These are phyloP conservation scores for Cryptomyrus ogoouensis DNA, from an alignment of 2,113 vertebrate species.

Conservation along the genomic window DNA sequence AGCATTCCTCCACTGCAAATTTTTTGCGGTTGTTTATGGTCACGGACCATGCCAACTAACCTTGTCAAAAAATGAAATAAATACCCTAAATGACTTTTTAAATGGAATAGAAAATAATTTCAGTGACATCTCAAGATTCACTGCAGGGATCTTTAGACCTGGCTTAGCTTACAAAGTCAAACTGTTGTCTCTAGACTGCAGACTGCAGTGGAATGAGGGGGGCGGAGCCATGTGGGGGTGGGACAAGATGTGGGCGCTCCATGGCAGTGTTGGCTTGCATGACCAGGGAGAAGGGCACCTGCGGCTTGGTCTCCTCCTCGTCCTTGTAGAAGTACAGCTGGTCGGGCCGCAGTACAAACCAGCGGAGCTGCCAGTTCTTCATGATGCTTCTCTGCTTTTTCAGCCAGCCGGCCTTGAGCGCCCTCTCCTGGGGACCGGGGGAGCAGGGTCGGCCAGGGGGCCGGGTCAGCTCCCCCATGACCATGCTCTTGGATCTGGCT, in stretches of 20 bases:
- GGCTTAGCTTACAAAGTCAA: neutral
- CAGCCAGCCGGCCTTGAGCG: slow-evolving; percentile 82
- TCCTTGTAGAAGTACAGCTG: slow-evolving; percentile 91
- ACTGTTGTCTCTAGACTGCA: neutral
- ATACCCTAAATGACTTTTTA: neutral
- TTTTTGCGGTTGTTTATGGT: neutral
- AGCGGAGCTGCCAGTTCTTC: slow-evolving; percentile 90
- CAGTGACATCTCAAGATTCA: neutral
- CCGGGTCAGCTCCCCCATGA: slow-evolving; percentile 76
- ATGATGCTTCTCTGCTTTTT: slow-evolving; percentile 87
- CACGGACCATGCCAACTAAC: neutral
- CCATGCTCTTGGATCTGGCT: slow-evolving; percentile 91
- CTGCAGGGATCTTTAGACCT: neutral
- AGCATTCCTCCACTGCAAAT: neutral
- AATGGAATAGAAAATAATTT: neutral
- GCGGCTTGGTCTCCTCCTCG: slow-evolving; percentile 85
- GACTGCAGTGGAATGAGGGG: neutral
- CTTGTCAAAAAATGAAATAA: slow-evolving; percentile 6
- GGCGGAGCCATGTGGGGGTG: neutral
- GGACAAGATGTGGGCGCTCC: neutral
- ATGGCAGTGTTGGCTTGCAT: neutral
- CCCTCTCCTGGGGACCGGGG: slow-evolving; percentile 66
- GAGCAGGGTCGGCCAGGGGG: slow-evolving; percentile 58
- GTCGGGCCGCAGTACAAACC: slow-evolving; percentile 68
- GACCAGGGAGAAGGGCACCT: slow-evolving; percentile 57